phyloP scores from a whole-genome alignment of 2,113 vertebrate genomes.

The Chiloscyllium plagiosum region DNA sequence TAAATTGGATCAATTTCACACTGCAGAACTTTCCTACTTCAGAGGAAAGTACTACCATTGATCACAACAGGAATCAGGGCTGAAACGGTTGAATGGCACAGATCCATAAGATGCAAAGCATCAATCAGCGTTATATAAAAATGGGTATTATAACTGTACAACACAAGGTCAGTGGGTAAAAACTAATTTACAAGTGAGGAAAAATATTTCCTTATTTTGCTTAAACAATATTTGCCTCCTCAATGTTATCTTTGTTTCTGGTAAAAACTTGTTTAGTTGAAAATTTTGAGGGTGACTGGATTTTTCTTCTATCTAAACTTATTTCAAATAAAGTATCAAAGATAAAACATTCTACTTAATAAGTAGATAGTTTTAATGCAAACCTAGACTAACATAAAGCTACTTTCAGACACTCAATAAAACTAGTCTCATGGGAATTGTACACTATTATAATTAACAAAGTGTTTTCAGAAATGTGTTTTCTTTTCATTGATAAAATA shows the following conservation, averaged over 20 bases:
- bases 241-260: not conserved
- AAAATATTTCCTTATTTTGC: not conserved
- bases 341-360: not conserved
- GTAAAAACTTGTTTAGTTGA: not conserved
- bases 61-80: not conserved
- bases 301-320: not conserved
- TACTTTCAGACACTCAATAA: not conserved
- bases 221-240: not conserved
- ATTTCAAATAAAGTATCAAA: not conserved
- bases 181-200: not conserved
- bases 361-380: not conserved
- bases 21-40: not conserved
- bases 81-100: not conserved
- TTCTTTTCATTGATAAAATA: not conserved
- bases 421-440: not conserved
- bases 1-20: constrained; percentile 15
- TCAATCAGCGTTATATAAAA: not conserved
- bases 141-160: not conserved
- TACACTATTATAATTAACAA: not conserved
- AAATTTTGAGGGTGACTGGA: not conserved
- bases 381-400: not conserved
- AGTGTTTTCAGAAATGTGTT: not conserved
- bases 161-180: not conserved
- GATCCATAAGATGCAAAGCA: not conserved
- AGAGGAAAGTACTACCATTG: not conserved